phyloP scores from a whole-genome alignment of 2,888 invertebrate genomes.

The Oscheius sp. region DNA sequence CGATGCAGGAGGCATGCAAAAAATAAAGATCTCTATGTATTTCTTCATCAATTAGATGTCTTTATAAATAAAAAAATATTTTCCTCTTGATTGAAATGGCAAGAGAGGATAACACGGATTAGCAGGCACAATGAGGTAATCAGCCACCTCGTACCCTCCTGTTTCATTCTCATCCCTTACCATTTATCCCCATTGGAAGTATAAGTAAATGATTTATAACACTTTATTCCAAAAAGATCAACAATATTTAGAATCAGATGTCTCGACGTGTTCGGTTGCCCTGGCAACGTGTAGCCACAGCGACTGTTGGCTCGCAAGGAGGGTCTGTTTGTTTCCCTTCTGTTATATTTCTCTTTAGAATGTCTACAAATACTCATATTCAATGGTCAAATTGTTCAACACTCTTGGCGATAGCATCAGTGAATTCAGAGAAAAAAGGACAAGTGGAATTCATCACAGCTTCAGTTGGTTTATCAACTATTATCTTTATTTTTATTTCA shows the following conservation, averaged over 20 bases:
- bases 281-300: slow-evolving; percentile 18
- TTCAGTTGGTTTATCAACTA: background rate
- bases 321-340: background rate
- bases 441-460: slow-evolving; percentile 19
- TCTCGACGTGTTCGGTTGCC: slow-evolving; percentile 18
- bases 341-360: slow-evolving; percentile 4
- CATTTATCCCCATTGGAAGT: too few relatives aligned
- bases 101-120: too few relatives aligned
- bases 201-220: too few relatives aligned
- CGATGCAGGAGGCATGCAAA: too few relatives aligned
- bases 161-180: too few relatives aligned
- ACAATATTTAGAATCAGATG: background rate
- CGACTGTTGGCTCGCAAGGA: slow-evolving; percentile 8
- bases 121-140: too few relatives aligned
- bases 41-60: too few relatives aligned
- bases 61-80: too few relatives aligned
- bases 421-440: background rate
- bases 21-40: too few relatives aligned
- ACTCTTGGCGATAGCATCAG: slow-evolving; percentile 6
- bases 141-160: too few relatives aligned
- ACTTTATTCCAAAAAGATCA: background rate
- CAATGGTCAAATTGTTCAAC: slow-evolving; percentile 24
- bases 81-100: too few relatives aligned
- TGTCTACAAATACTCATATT: slow-evolving; percentile 3
- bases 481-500: background rate